Conservation (phyloP, 2,113 vertebrate species). For the Columba janthina region DNA sequence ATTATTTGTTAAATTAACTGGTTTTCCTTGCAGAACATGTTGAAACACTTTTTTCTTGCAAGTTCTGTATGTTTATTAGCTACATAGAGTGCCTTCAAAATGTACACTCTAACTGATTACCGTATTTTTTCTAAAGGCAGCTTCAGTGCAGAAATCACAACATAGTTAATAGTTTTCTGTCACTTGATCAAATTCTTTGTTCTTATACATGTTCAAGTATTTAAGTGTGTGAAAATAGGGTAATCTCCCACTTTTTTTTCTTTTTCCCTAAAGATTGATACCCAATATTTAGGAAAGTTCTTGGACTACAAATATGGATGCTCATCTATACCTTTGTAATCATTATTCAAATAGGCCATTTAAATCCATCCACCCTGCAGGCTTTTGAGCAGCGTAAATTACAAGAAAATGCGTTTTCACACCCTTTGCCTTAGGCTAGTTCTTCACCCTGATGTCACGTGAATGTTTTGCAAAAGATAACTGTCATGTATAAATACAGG, state of each 20-base stretch:
- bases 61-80: not conserved
- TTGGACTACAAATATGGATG: not conserved
- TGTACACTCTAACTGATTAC: not conserved
- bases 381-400: not conserved
- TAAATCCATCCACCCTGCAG: not conserved
- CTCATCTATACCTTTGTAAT: not conserved
- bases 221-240: not conserved
- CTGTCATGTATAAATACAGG: not conserved
- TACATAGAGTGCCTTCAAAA: not conserved
- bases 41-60: not conserved
- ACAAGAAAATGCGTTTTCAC: conserved; percentile 20
- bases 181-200: not conserved
- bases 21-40: not conserved
- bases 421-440: not conserved
- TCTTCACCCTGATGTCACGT: not conserved
- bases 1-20: not conserved
- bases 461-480: not conserved
- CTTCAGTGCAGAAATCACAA: not conserved
- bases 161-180: not conserved
- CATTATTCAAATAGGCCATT: not conserved
- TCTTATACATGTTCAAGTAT: not conserved
- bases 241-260: not conserved
- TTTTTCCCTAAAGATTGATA: not conserved
- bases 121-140: not conserved
- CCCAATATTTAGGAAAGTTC: not conserved